phyloP scores from a whole-genome alignment of 2,797 vertebrate genomes.

The Halcyon leucocephala region DNA sequence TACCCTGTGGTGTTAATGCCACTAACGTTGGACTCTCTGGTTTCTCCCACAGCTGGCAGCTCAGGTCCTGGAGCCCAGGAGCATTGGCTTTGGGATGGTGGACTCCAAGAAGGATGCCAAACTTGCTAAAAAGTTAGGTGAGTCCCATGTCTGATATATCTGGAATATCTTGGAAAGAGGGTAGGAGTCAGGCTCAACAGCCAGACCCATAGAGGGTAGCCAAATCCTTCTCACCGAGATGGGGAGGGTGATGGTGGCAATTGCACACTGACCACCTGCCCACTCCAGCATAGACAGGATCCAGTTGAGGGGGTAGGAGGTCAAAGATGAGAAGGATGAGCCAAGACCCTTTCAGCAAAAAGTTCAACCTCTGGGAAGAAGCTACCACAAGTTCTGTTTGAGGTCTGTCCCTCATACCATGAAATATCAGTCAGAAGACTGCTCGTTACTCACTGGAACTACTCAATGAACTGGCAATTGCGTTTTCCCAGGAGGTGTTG shows the following conservation, averaged over 20 bases:
- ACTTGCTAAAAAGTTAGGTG: slow-evolving; percentile 94
- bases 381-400: neutral
- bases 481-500: neutral
- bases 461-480: neutral
- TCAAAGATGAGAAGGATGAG: neutral
- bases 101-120: slow-evolving; percentile 94
- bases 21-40: neutral
- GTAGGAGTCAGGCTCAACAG: neutral
- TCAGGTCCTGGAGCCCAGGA: slow-evolving; percentile 93
- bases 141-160: slow-evolving; percentile 1
- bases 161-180: neutral
- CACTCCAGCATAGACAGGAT: neutral
- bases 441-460: neutral
- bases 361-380: neutral
- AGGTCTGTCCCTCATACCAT: neutral
- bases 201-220: neutral
- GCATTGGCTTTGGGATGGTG: slow-evolving; percentile 92
- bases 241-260: neutral
- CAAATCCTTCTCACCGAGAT: neutral
- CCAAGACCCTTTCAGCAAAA: neutral
- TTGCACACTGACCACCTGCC: neutral
- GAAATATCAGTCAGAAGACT: neutral
- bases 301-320: fast-evolving
- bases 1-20: neutral
- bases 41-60: slow-evolving; percentile 86